A percentile compares a stretch with the other conserved stretches of the same genome.
phyloP scores from a whole-genome alignment of 2,113 vertebrate genomes.

The Ophthalmolycus amberensis region DNA sequence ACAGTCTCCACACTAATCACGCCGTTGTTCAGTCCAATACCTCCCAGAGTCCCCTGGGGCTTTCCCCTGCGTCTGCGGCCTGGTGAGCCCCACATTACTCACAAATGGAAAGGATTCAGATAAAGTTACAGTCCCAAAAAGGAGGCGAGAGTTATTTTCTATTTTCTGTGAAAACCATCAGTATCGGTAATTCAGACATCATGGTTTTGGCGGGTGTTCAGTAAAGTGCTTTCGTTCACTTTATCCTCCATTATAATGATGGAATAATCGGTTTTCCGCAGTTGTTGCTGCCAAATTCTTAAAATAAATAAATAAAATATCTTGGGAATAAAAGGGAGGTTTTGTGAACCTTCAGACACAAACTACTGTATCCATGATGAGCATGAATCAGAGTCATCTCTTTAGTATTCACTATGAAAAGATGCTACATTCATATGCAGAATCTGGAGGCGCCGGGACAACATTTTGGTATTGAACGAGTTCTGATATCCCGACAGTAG shows the following conservation, averaged over 20 bases:
- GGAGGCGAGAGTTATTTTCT: not conserved
- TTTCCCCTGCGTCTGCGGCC: slow-evolving; percentile 35
- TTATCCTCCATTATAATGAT: not conserved
- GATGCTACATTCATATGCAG: too few species aligned
- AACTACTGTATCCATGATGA: not conserved
- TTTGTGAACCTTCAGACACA: not conserved
- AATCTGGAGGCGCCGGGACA: too few species aligned
- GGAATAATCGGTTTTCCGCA: not conserved
- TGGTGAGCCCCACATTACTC: slow-evolving; percentile 45
- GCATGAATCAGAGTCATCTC: not conserved
- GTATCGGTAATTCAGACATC: not conserved
- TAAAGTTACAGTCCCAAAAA: slow-evolving; percentile 17
- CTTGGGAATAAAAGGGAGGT: not conserved
- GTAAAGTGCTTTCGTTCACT: not conserved
- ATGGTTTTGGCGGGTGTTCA: not conserved
- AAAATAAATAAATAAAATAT: not conserved
- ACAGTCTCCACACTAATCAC: slow-evolving; percentile 32
- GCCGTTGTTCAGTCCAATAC: slow-evolving; percentile 38
- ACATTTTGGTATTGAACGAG: too few species aligned
- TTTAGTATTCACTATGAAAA: too few species aligned
- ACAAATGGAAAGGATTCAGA: slow-evolving; percentile 41
- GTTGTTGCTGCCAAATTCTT: not conserved
- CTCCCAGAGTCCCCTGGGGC: slow-evolving; percentile 4
- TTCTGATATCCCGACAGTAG: too few species aligned
- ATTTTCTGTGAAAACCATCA: not conserved